Percentiles rank a stretch among this genome's conserved stretches.
Conservation (phyloP, 2,113 vertebrate species). For the Sitta europaea region DNA sequence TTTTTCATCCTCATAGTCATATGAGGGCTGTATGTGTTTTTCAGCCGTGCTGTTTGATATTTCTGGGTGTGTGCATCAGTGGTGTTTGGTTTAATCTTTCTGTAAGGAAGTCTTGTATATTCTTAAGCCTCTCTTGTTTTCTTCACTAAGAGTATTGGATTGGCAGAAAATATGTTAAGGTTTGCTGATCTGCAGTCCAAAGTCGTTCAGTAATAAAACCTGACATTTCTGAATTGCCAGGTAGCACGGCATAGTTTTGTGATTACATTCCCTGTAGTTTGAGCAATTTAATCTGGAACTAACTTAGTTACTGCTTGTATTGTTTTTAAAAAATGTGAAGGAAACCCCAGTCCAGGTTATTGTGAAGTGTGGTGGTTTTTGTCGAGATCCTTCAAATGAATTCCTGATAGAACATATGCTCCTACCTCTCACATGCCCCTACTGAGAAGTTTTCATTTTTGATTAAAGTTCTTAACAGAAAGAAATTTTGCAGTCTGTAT, state of each 20-base stretch:
- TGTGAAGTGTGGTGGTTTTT: neutral
- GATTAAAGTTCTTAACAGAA: neutral
- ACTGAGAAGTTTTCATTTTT: neutral
- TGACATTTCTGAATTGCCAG: neutral
- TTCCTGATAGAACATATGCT: neutral
- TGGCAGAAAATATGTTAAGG: neutral
- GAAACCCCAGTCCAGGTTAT: neutral
- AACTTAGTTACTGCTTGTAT: neutral
- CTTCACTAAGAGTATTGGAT: neutral
- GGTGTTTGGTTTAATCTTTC: neutral
- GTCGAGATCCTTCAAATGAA: neutral
- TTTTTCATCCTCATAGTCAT: neutral
- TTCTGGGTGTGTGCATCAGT: neutral
- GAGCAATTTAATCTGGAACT: neutral
- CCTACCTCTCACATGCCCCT: neutral
- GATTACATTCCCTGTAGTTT: neutral
- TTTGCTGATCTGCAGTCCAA: neutral
- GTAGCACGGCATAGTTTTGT: neutral
- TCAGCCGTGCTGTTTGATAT: neutral
- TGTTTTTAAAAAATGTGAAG: neutral
- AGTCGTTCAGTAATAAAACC: neutral
- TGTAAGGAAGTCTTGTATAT: neutral
- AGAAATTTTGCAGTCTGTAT: neutral
- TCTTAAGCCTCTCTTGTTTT: neutral
- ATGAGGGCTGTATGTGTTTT: neutral